Percentiles rank a stretch among this genome's conserved stretches.
These are phyloP conservation scores for Sylvicola cinctus DNA, from an alignment of 2,888 invertebrate genomes.

Conservation along the genomic window DNA sequence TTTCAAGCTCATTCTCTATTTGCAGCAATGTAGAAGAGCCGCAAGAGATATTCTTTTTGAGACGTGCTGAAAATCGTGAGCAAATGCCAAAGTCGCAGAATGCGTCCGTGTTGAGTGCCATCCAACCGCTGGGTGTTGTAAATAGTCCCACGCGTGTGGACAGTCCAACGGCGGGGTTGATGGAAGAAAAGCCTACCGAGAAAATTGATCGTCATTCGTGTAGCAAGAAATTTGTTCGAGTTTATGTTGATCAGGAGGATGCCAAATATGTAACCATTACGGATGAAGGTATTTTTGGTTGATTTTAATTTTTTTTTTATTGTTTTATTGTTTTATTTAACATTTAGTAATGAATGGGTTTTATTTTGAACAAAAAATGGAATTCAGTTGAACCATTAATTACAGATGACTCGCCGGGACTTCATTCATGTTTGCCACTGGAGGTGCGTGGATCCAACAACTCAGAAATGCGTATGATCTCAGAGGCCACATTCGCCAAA, in stretches of 20 bases:
- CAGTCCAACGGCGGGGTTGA: slow-evolving; percentile 1
- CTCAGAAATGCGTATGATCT: slow-evolving; percentile 27
- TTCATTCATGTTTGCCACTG: slow-evolving; percentile 24
- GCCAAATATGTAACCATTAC: slow-evolving; percentile 26
- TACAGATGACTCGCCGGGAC: no score
- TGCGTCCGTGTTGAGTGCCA: no score
- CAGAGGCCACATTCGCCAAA: slow-evolving; percentile 22
- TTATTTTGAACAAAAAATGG: background rate
- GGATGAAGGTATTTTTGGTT: slow-evolving; percentile 18
- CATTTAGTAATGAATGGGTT: background rate
- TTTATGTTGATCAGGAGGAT: slow-evolving; percentile 25
- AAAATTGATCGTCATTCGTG: no score
- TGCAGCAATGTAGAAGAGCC: no score
- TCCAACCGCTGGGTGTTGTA: no score
- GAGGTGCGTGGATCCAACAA: slow-evolving; percentile 26
- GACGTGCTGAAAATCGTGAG: slow-evolving; percentile 14
- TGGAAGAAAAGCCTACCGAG: background rate
- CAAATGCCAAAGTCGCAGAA: no score
- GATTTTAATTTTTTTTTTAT: background rate
- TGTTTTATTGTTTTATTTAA: background rate
- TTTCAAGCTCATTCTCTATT: no score
- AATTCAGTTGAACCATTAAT: no score
- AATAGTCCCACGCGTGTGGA: no score
- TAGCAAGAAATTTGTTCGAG: slow-evolving; percentile 21
- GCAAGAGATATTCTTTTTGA: slow-evolving; percentile 7